Conservation (phyloP, 2,888 invertebrate species). For the Zelleria hepariella region DNA sequence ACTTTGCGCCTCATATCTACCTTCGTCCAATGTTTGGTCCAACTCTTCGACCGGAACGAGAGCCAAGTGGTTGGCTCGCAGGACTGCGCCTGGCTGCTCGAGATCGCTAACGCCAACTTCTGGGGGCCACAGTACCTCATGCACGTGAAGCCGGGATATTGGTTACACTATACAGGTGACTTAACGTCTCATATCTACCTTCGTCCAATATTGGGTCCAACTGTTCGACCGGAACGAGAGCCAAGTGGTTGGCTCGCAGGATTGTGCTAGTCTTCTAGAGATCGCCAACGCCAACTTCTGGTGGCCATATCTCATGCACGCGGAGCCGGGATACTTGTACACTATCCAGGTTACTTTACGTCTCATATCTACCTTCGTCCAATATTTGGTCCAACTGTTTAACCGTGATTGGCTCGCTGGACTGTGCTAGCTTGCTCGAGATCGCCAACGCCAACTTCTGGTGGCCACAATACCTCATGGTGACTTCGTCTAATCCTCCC, state of each 20-base stretch:
- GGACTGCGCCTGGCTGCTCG: slow-evolving; percentile 74
- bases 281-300: slow-evolving; percentile 84
- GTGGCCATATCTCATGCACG: slow-evolving; percentile 96
- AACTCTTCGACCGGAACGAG: slow-evolving; percentile 48
- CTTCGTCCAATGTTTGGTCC: slow-evolving; percentile 41
- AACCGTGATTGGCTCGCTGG: slow-evolving; percentile 68
- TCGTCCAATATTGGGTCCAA: slow-evolving; percentile 40
- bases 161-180: slow-evolving; percentile 86
- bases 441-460: slow-evolving; percentile 84
- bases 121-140: slow-evolving; percentile 98
- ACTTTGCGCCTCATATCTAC: too few relatives aligned
- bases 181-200: neutral
- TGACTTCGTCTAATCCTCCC: slow-evolving; percentile 27
- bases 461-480: slow-evolving; percentile 97
- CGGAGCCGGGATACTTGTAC: slow-evolving; percentile 84
- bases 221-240: slow-evolving; percentile 47
- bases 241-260: slow-evolving; percentile 67
- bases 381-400: slow-evolving; percentile 48
- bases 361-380: too few relatives aligned
- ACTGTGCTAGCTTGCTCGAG: slow-evolving; percentile 74
- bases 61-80: slow-evolving; percentile 66
- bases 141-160: slow-evolving; percentile 83
- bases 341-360: slow-evolving; percentile 80
- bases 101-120: slow-evolving; percentile 79
- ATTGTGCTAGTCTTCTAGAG: slow-evolving; percentile 74